Evolutionary conservation across 2,797 vertebrate species (phyloP).

Genomic region (Anabas testudineus): DNA sequence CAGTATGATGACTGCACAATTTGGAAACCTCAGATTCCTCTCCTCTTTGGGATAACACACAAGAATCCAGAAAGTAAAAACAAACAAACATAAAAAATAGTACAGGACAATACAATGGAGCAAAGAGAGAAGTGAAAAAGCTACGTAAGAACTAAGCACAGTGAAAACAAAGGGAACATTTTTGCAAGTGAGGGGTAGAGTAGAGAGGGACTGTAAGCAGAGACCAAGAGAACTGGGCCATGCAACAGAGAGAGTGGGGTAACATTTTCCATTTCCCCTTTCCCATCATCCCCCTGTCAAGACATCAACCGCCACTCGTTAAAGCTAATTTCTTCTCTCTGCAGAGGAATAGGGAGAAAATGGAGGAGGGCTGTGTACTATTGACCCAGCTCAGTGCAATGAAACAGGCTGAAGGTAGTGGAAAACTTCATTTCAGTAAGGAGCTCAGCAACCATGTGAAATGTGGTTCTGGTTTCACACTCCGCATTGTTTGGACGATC

Average conservation of each 20-base stretch:
- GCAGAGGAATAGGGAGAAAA: constrained; percentile 37
- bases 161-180: constrained; percentile 28
- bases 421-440: constrained; percentile 55
- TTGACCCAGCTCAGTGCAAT: constrained; percentile 63
- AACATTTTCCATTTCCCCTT: constrained; percentile 83
- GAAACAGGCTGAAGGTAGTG: constrained; percentile 56
- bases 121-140: constrained; percentile 14
- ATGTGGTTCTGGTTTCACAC: constrained; percentile 50
- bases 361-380: constrained; percentile 52
- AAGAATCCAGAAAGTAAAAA: constrained; percentile 77
- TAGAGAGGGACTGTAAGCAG: constrained; percentile 47
- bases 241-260: constrained; percentile 55
- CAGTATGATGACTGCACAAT: constrained; percentile 37
- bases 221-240: constrained; percentile 39
- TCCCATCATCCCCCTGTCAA: constrained; percentile 71
- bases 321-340: constrained; percentile 53
- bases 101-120: constrained; percentile 19
- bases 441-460: constrained; percentile 26
- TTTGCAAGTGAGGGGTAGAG: constrained; percentile 38
- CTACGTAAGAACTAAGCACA: too few relatives aligned
- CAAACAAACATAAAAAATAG: constrained; percentile 61
- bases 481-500: constrained; percentile 28
- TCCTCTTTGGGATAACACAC: constrained; percentile 69
- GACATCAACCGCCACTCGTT: constrained; percentile 52
- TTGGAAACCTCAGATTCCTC: constrained; percentile 66